These are phyloP conservation scores for Poecilia velifera DNA, from an alignment of 2,797 vertebrate species.

Conservation along the genomic window DNA sequence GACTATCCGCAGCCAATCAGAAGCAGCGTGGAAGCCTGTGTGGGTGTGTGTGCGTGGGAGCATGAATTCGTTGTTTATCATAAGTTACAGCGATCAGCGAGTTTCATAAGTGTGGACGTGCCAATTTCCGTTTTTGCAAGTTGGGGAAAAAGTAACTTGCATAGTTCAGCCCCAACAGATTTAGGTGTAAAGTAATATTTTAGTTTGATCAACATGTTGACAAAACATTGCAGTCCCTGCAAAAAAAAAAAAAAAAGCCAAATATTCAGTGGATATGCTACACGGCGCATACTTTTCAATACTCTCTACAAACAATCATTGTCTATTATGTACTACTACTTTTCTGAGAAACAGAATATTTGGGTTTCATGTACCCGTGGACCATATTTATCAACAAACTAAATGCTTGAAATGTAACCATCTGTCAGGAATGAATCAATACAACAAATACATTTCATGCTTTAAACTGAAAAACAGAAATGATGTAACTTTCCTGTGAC, in stretches of 20 bases:
- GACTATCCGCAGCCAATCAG: conserved; percentile 51
- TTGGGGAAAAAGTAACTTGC: neutral
- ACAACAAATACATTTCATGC: neutral
- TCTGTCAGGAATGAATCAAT: neutral
- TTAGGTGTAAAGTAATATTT: neutral
- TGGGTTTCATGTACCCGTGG: too few species aligned
- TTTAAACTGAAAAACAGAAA: neutral
- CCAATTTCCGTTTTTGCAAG: neutral
- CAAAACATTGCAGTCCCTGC: neutral
- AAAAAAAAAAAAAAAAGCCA: neutral
- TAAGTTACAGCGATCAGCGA: neutral
- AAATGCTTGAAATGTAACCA: neutral
- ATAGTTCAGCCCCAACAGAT: neutral
- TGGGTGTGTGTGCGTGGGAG: neutral
- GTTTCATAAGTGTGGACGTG: neutral
- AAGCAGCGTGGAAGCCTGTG: neutral
- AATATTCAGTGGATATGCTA: neutral
- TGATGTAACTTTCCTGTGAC: neutral
- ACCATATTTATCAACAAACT: neutral
- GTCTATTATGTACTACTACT: neutral
- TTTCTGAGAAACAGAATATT: neutral
- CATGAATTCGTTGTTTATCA: neutral
- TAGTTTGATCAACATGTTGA: neutral
- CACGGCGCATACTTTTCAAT: neutral
- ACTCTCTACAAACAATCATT: neutral